phyloP scores from a whole-genome alignment of 2,888 invertebrate species.

The Caenorhabditis sp. region DNA sequence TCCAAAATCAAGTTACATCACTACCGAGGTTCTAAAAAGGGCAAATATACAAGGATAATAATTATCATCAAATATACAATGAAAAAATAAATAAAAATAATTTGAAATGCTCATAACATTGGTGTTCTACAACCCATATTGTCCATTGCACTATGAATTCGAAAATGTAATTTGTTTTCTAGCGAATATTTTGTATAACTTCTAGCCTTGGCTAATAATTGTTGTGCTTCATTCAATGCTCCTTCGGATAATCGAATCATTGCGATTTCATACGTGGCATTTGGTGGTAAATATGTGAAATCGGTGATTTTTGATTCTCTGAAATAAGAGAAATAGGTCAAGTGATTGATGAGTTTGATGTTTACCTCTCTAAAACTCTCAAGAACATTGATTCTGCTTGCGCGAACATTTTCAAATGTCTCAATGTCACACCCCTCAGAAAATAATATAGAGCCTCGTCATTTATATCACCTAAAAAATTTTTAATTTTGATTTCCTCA shows the following conservation, averaged over 20 bases:
- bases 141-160: slow-evolving; percentile 62
- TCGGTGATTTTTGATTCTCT: slow-evolving; percentile 78
- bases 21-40: background rate
- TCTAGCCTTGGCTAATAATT: slow-evolving; percentile 82
- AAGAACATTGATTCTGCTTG: slow-evolving; percentile 82
- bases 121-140: slow-evolving; percentile 51
- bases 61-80: too few relatives aligned
- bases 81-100: too few relatives aligned
- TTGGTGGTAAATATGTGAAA: slow-evolving; percentile 85
- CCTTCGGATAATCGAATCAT: slow-evolving; percentile 81
- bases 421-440: slow-evolving; percentile 84
- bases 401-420: slow-evolving; percentile 81
- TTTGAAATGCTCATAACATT: slow-evolving; percentile 27
- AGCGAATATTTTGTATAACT: slow-evolving; percentile 61
- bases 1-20: background rate
- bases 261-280: slow-evolving; percentile 85
- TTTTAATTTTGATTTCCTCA: background rate
- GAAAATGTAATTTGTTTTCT: slow-evolving; percentile 69
- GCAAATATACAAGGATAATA: background rate
- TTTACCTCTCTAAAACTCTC: slow-evolving; percentile 75
- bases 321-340: slow-evolving; percentile 40
- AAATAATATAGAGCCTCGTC: slow-evolving; percentile 77
- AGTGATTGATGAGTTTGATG: background rate
- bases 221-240: slow-evolving; percentile 76
- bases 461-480: slow-evolving; percentile 47